Base-by-base conservation (phyloP, 2,797 vertebrate species). In the Onychomys torridus region DNA sequence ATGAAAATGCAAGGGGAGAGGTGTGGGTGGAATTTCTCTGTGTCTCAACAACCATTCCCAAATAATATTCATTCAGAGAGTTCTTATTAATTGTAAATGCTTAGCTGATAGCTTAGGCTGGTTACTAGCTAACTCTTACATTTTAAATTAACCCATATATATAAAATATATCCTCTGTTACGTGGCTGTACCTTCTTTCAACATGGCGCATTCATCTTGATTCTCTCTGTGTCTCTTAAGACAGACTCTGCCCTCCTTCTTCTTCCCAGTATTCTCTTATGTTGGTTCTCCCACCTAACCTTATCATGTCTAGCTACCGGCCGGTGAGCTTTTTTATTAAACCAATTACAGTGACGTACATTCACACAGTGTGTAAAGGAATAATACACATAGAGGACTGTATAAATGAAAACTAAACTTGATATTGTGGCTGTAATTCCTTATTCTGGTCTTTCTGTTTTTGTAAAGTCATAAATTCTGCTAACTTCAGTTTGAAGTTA, bases 401-500 rank as follows among this genome's bases (percentile, higher is more conserved):
- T 9, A 46, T 52, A 37, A 32, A 81, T 55, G 12, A 6, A 32
- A 57, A 71, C 14, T 55, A 16, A 87, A 57, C 25, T 59, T 65
- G 37, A 92, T 34, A 0, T 71, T 69, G 59, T 8, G 23, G 46
- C 75, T 77, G 2, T 43, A 92, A 93, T 83, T 96, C 29, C 73
- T n/a, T 34, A 65, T 29, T 34, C 9, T 93, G n/a, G 55, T 89
- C 27, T 96, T 88, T 78, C 16, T 34, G 69, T 65, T 27, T 87
- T 61, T 88, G 32, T 89, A 57, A 89, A 87, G 52, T 5, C 57
- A 63, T 43, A 37, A 67, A 94, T 95, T 91, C 32, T 85, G 19
- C 23, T 82, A 9, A 57, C 83, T 79, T 57, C 52, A 83, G 52
- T 90, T 96, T 90, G 75, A 46, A 91, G 32, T 84, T 89, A 17